phyloP scores from a whole-genome alignment of 2,797 vertebrate species.

The Leucoraja ocellata region DNA sequence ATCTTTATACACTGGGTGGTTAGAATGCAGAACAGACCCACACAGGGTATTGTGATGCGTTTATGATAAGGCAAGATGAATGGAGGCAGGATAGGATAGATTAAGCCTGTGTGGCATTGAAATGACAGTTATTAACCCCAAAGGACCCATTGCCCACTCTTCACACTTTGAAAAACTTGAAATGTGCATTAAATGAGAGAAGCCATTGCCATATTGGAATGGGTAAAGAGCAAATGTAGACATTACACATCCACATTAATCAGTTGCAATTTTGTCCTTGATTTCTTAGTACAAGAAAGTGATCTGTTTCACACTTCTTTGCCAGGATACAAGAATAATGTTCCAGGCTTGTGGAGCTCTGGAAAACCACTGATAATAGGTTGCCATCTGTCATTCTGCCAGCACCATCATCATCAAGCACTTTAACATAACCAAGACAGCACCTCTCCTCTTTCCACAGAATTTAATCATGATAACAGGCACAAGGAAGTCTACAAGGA shows the following conservation, averaged over 20 bases:
- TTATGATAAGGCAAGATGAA: not conserved
- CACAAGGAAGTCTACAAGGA: not conserved
- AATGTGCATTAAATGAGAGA: not conserved
- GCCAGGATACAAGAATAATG: not conserved
- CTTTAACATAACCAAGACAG: not conserved
- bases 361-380: not conserved
- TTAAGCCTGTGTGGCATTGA: not conserved
- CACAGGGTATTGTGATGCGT: not conserved
- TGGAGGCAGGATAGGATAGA: not conserved
- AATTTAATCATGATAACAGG: slow-evolving; percentile 23
- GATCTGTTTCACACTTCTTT: not conserved
- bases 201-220: not conserved
- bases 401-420: not conserved
- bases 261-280: not conserved
- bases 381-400: not conserved
- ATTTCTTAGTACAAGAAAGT: not conserved
- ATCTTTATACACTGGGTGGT: not conserved
- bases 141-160: no score
- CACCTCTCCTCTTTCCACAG: not conserved
- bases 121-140: not conserved
- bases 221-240: not conserved
- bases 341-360: not conserved
- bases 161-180: not conserved
- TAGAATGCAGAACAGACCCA: not conserved
- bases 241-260: not conserved